These are phyloP conservation scores for Halichoeres trimaculatus DNA, from an alignment of 2,113 vertebrate genomes.

Conservation along the genomic window DNA sequence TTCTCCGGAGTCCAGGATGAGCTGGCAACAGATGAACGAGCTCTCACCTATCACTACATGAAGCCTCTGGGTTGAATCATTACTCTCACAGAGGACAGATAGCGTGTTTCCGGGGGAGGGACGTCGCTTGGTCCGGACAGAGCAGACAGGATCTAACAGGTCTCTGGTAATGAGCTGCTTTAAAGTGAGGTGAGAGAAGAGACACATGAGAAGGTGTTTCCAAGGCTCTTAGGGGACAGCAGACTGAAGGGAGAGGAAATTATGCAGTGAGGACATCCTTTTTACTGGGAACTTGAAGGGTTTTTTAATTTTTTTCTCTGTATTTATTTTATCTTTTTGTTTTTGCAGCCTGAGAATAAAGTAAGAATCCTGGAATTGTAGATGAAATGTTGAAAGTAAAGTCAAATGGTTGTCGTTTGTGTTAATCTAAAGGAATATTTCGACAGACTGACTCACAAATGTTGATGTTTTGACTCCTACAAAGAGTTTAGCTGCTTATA, in stretches of 20 bases:
- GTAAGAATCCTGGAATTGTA: too few species aligned
- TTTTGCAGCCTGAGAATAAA: too few species aligned
- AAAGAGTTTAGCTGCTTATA: too few species aligned
- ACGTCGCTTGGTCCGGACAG: not conserved
- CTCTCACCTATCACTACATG: not conserved
- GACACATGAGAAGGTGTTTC: slow-evolving; percentile 59
- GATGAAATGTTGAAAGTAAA: too few species aligned
- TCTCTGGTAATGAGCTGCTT: slow-evolving; percentile 41
- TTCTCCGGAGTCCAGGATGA: slow-evolving; percentile 32
- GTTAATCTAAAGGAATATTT: too few species aligned
- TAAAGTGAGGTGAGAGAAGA: slow-evolving; percentile 64
- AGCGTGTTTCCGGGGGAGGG: not conserved
- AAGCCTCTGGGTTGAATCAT: not conserved
- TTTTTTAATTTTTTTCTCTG: too few species aligned
- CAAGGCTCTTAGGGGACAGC: slow-evolving; percentile 48
- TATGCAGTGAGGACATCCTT: not conserved
- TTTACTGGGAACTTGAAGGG: not conserved
- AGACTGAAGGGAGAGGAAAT: not conserved
- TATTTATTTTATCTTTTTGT: too few species aligned
- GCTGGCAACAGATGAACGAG: slow-evolving; percentile 60
- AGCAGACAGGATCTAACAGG: slow-evolving; percentile 68
- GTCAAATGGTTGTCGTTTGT: too few species aligned
- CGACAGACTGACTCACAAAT: too few species aligned
- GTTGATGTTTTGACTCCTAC: too few species aligned
- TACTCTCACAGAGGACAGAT: not conserved